Base-by-base conservation (phyloP, 1,140 invertebrate genomes). In the Hermatobates lingyangjiaoensis region DNA sequence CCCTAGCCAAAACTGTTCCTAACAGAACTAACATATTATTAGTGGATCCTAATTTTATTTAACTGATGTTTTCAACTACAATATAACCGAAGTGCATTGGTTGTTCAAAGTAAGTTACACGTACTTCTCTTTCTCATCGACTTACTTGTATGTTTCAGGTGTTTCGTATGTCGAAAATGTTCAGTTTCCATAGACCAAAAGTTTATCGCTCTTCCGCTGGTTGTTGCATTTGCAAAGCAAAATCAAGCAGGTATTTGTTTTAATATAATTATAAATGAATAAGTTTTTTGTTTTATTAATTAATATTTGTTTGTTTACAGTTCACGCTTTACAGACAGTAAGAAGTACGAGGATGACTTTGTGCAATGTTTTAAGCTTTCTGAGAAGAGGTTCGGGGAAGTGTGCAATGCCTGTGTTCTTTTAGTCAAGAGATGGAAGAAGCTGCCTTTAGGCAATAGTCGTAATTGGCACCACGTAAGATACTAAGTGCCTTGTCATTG, bases 191-290 rank as follows among this genome's bases (percentile, higher is more conserved):
- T 64, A 87, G 85, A 65, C 86, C 85, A 52, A 86, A 87, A 72
- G 85, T 87, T 49, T 89, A 88, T 63, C 74, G 85, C 52, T 88
- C 84, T 40, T 71, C 77, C 34, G 79, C 78, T 50, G 85, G 86
- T 45, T 90, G 86, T 66, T 90, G 86, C 65, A 90, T 90, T 59
- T 89, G 86, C 64, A 80, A 83, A 66, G 86, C 84, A 12, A 90
- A 90, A 70, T 88, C 84, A 5, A 83, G 80, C 73, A 83, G 77
- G 77, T 74, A 62, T 61, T 39, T 48, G 25, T 53, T 45, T 25
- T 34, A 18, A 1, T 49, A 21, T 18, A 21, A 21, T 39, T 40
- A 10, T 34, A 20, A 23, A 21, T 25, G 45, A 1, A 18, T 48
- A 23, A 2, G 21, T 38, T 48, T 39, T 23, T 24, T 27, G 45